Base-by-base conservation (phyloP, 2,797 vertebrate genomes). In the Coregonus suidteri region DNA sequence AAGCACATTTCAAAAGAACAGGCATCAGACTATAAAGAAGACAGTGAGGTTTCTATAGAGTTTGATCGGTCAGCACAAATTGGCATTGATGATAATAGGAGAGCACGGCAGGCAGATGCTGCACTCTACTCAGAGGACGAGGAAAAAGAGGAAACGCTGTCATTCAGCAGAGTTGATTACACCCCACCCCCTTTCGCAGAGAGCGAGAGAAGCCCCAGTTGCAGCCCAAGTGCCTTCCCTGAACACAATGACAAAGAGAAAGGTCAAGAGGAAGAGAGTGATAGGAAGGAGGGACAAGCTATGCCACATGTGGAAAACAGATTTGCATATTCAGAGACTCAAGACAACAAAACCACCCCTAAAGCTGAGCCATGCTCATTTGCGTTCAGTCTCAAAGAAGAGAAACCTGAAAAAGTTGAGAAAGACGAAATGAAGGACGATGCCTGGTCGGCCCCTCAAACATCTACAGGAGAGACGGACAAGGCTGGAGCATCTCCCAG, bases 281-380 rank as follows among this genome's bases (percentile, higher is more conserved):
- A 92, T 71, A 88, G 91, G 20, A 95, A 97, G 86, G 95, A 96
- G 81, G 94, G 95, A 85, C 93, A 93, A 80, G 94, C 95, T 82
- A 95, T 95, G 6, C 93, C 95, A 52, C 96, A 93, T 71, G 92
- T 93, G 0, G 94, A 95, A 78, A 96, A 94, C 78, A 96, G 91
- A 81, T 96, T 95, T 82, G 93, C 93, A 73, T 95, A 95, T 1
- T 81, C 93, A 72, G 95, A 96, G 73, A 92, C 96, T 37, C 95
- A 94, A 66, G 96, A 97, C 85, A 96, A 95, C 82, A 94, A 91
- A 90, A 88, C 90, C 77, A 88, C 85, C 1, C 86, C 88, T 79
- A 85, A 79, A 71, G 83, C 84, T 54, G 92, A 89, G 76, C 74
- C 77, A 52, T 79, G 74, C 76, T 86, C 85, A 9, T 88, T 83